These are phyloP conservation scores for Lycocerus yunnanus DNA, from an alignment of 2,888 invertebrate species.

Conservation along the genomic window DNA sequence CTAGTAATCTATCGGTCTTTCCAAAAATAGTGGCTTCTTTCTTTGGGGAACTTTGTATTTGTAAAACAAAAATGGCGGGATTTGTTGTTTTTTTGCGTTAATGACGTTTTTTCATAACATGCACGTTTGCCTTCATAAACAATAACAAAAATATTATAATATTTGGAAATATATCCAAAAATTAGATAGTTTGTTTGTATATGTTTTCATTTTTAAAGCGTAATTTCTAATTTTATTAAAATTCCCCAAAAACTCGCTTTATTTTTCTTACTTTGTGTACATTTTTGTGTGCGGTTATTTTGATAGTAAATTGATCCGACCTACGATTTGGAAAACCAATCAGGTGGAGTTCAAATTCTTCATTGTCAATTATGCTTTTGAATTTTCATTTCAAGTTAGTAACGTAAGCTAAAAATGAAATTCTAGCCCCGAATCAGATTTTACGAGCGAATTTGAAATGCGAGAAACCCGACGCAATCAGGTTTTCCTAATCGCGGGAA, in stretches of 20 bases:
- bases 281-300: too few species aligned
- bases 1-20: neutral
- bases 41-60: neutral
- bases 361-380: too few species aligned
- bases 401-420: too few species aligned
- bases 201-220: neutral
- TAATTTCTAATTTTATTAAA: neutral
- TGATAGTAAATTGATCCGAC: too few species aligned
- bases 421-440: too few species aligned
- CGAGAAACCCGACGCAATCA: too few species aligned
- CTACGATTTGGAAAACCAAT: too few species aligned
- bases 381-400: too few species aligned
- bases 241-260: neutral
- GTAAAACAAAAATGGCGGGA: neutral
- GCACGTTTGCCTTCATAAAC: neutral
- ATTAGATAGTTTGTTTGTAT: neutral
- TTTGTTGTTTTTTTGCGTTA: neutral
- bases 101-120: neutral
- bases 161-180: neutral
- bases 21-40: neutral
- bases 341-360: too few species aligned
- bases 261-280: too few species aligned
- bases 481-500: too few species aligned
- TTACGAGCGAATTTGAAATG: too few species aligned
- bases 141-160: neutral